Base-by-base conservation (phyloP, 2,888 invertebrate genomes). In the Serripes groenlandicus region DNA sequence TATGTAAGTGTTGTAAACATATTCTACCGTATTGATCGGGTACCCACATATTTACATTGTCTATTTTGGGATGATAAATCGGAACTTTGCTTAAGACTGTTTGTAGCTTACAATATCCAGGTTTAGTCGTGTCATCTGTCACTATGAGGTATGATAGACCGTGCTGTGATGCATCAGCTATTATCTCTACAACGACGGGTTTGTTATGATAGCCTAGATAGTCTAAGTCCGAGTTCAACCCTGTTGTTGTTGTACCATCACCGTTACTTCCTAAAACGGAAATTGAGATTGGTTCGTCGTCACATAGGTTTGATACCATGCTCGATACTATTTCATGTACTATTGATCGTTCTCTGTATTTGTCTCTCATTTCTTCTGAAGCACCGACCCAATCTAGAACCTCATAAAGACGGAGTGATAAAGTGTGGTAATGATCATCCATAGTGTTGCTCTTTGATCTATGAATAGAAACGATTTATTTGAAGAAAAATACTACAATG, bases 241-340 rank as follows among this genome's bases (percentile, higher is more conserved):
- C 64, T 7, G 11, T 15, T 26, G 64, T 64, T 11, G 64, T 64
- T 15, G 64, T 64, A n/a, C 64, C 64, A n/a, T 64, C 64, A 64
- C 18, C 30, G 34, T n/a, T 32, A 64, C 64, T 64, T 3, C 64
- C 64, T 32, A 64, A 64, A 1, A 34, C 1, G n/a, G 30, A 64
- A 18, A 21, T 32, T 11, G 64, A 32, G 7, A 30, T 7, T 4
- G 7, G 32, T 4, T 32, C 1, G 11, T 30, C 11, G 18, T 52
- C 3, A 30, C 26, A 32, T 11, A 64, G 32, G 2, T 32, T 34
- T 32, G n/a, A 64, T 32, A 32, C 32, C 18, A 32, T n/a, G n/a
- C 32, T 64, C n/a, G 32, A 21, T 11, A 64, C 11, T 30, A 64
- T 64, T 21, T 64, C 64, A 32, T 32, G 28, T 9, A 21, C 34